Base-by-base conservation (phyloP, 2,888 invertebrate species). In the Odontomyia ornata region DNA sequence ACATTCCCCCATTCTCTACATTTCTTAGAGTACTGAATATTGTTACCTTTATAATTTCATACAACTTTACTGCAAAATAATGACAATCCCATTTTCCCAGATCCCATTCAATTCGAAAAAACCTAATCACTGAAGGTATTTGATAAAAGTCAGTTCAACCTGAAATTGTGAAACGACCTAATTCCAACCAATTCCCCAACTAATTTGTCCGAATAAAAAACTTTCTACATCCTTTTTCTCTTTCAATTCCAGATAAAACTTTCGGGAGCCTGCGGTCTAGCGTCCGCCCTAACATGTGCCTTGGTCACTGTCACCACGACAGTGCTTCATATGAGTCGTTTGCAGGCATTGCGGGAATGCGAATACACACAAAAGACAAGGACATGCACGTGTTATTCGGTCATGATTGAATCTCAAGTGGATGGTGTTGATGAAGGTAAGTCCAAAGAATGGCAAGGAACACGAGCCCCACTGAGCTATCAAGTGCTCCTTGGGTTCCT, bases 301-400 rank as follows among this genome's bases (percentile, higher is more conserved):
- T 88, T 96, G 73, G 95, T 96, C 47, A 87, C 87, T 13, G 95
- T 96, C 69, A 96, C 96, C 1, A 96, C 96, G 0, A 96, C 95
- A 0, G 95, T 96, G 46, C 92, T 96, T 81, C 96, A 96, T 86
- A 96, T 96, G 96, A 92, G 92, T 85, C 91, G 96, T 79, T 87
- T 96, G 62, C 96, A 96, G 87, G 94, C 95, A 0, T 86, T 96
- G 15, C 90, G 94, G 80, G 95, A 95, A 85, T 96, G 96, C 83
- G 94, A 95, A 82, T 96, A 95, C 85, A 95, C 94, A 0, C 91
- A 91, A 82, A 89, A 92, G 84, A 92, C 93, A 0, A 89, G 92
- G 79, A 94, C 94, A 0, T 87, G 95, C 84, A 94, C 93, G 36
- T 94, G 94, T 81, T 93, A 91, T 84, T 92, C 94, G 0, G 91